phyloP scores from a whole-genome alignment of 23 tunicate genomes.

The Ascidia mentula region DNA sequence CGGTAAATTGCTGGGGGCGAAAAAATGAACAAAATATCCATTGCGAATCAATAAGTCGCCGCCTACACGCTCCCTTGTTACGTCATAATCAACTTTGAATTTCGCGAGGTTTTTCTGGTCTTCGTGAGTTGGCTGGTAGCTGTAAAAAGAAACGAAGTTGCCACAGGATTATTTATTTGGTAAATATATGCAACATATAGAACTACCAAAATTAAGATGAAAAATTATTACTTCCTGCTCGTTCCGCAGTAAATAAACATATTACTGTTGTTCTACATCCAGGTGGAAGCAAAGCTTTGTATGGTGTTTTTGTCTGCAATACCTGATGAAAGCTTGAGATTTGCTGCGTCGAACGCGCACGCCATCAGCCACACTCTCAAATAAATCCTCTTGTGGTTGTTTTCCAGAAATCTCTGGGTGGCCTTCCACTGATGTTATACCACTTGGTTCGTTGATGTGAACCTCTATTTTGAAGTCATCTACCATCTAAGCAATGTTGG shows the following conservation, averaged over 20 bases:
- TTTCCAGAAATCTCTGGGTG: neutral
- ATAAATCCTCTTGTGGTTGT: neutral
- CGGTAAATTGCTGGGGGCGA: slow-evolving; percentile 65
- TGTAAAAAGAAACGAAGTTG: slow-evolving; percentile 14
- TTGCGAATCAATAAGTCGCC: slow-evolving; percentile 59
- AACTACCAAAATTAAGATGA: too few species aligned
- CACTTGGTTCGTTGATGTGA: neutral
- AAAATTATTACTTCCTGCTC: too few species aligned
- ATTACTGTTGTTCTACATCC: too few species aligned
- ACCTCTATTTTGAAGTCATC: slow-evolving; percentile 10
- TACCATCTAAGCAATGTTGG: too few species aligned
- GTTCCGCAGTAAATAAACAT: too few species aligned
- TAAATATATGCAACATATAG: too few species aligned
- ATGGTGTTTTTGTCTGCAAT: too few species aligned
- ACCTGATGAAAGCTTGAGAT: slow-evolving; percentile 39
- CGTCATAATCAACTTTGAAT: slow-evolving; percentile 67
- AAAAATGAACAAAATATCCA: slow-evolving; percentile 78
- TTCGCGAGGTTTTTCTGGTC: slow-evolving; percentile 34
- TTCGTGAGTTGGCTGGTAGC: slow-evolving; percentile 40
- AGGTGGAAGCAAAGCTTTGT: too few species aligned
- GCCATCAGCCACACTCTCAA: neutral
- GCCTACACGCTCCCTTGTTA: slow-evolving; percentile 46
- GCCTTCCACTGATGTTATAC: neutral
- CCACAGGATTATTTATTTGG: too few species aligned
- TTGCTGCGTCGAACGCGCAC: slow-evolving; percentile 21